Evolutionary conservation across 2,888 invertebrate species (phyloP).

Genomic region (Alviniconcha strummeri): DNA sequence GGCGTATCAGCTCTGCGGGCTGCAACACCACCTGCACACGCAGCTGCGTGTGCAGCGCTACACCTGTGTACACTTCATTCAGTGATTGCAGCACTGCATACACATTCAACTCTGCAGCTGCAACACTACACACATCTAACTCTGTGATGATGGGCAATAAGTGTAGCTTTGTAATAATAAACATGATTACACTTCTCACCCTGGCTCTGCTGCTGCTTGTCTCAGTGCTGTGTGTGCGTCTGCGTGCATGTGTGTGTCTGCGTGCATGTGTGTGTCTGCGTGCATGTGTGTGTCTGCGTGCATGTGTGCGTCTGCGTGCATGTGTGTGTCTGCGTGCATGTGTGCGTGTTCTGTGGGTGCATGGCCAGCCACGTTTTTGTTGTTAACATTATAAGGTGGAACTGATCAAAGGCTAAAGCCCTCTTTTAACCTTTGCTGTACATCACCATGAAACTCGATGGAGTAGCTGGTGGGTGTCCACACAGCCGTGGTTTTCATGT

Average conservation of each 20-base stretch:
- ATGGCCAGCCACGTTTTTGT: not conserved
- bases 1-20: slow-evolving; percentile 10
- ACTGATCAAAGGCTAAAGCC: too few species aligned
- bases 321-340: not conserved
- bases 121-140: not conserved
- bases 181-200: slow-evolving; percentile 17
- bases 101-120: slow-evolving; percentile 11
- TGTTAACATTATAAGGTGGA: too few species aligned
- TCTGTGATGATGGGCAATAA: slow-evolving; percentile 26
- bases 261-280: not conserved
- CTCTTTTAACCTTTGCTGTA: too few species aligned
- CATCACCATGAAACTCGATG: too few species aligned
- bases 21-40: too few species aligned
- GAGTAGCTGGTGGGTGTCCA: too few species aligned
- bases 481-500: too few species aligned
- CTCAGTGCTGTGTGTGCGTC: not conserved
- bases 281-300: not conserved
- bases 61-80: too few species aligned
- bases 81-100: slow-evolving; percentile 12
- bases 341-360: not conserved
- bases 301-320: not conserved
- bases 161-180: slow-evolving; percentile 32
- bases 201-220: not conserved
- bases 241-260: not conserved
- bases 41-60: too few species aligned